These are phyloP conservation scores for Cepaea nemoralis DNA, from an alignment of 1,140 invertebrate genomes.

Conservation along the genomic window DNA sequence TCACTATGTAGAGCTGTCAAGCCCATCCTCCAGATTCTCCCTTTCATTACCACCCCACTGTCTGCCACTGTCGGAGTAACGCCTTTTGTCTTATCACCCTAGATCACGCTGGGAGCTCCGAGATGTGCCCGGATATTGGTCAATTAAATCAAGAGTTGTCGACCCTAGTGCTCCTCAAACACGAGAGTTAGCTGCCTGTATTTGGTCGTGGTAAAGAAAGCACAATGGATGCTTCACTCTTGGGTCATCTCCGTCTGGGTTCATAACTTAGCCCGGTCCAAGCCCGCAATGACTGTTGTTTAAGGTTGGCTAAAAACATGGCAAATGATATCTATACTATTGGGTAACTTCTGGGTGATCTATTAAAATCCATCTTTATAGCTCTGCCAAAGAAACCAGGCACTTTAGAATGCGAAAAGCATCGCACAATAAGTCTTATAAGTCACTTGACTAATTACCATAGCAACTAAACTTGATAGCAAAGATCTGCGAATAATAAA, in stretches of 20 bases:
- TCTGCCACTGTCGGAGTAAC: neutral
- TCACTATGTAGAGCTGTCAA: neutral
- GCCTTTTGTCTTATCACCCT: neutral
- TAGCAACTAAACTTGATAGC: no score
- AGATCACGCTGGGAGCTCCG: neutral
- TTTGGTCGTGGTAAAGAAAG: neutral
- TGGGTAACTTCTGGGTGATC: no score
- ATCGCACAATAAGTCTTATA: no score
- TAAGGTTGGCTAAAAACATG: no score
- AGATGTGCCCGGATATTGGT: constrained; percentile 2
- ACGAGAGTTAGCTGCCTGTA: neutral
- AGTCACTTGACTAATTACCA: no score
- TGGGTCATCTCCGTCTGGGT: neutral
- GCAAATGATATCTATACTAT: no score
- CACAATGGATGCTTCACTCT: neutral
- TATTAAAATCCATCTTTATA: no score
- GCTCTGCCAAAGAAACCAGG: no score
- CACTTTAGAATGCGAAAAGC: no score
- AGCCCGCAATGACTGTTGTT: no score
- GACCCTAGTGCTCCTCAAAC: constrained; percentile 1
- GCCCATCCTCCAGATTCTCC: neutral
- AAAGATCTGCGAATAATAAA: no score
- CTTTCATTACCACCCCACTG: neutral
- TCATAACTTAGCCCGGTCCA: no score
- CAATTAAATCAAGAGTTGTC: neutral